Evolutionary conservation across 2,888 invertebrate species (phyloP).

Genomic region (Ophonus ardosiacus): DNA sequence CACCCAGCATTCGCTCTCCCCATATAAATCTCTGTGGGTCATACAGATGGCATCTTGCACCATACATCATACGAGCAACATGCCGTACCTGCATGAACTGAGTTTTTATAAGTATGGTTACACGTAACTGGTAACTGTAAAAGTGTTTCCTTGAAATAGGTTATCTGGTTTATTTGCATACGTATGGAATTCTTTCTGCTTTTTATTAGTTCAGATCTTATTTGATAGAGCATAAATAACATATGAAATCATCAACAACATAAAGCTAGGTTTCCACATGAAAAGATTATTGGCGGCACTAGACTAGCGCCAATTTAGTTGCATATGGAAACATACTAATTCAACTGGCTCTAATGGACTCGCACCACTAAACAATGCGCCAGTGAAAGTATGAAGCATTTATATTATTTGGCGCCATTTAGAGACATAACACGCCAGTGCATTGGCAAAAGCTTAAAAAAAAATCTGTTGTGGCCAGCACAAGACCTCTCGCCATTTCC

Average conservation of each 20-base stretch:
- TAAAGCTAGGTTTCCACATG: background rate
- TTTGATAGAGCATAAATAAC: conserved; percentile 18
- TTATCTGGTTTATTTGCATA: conserved; percentile 41
- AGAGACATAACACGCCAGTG: too few relatives aligned
- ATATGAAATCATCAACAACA: conserved; percentile 9
- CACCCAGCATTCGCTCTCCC: background rate
- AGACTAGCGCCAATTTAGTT: too few relatives aligned
- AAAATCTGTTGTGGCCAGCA: too few relatives aligned
- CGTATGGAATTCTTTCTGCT: conserved; percentile 28
- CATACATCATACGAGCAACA: background rate
- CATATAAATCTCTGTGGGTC: conserved; percentile 1
- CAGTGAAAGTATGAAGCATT: too few relatives aligned
- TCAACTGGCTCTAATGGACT: too few relatives aligned
- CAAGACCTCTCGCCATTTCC: too few relatives aligned
- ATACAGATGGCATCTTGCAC: background rate
- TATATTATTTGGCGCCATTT: too few relatives aligned
- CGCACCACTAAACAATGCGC: too few relatives aligned
- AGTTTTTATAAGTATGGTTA: conserved; percentile 18
- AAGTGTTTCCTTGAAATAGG: conserved; percentile 48
- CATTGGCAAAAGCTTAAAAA: too few relatives aligned
- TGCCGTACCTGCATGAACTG: background rate
- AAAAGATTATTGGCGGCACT: too few relatives aligned
- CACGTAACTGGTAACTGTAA: conserved; percentile 33
- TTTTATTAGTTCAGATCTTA: conserved; percentile 36
- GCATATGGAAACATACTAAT: too few relatives aligned